Conservation (phyloP, 1,140 invertebrate genomes). For the Pseudachorutes palmiensis region DNA sequence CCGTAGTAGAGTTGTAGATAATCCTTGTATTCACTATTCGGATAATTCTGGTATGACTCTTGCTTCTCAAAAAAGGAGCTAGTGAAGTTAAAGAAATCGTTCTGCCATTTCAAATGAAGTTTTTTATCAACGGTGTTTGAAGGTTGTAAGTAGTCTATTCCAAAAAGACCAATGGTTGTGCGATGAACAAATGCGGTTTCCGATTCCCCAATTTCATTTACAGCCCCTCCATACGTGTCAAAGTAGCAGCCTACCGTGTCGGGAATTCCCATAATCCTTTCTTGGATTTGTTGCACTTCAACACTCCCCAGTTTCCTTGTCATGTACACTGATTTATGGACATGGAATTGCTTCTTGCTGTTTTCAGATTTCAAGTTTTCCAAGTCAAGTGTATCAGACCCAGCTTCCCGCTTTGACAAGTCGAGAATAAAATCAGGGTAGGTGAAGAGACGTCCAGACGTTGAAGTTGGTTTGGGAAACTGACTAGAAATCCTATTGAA, state of each 20-base stretch:
- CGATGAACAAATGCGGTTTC: not conserved
- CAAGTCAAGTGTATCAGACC: too few relatives aligned
- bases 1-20: conserved; percentile 9
- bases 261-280: not conserved
- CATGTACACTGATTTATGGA: too few relatives aligned
- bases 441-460: too few relatives aligned
- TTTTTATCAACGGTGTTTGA: not conserved
- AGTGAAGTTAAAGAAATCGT: not conserved
- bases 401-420: too few relatives aligned
- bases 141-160: not conserved
- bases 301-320: not conserved
- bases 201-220: not conserved
- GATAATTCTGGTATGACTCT: conserved; percentile 9
- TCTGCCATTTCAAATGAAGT: not conserved
- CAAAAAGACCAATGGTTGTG: not conserved
- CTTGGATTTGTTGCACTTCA: not conserved
- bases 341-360: too few relatives aligned
- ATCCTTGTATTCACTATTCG: not conserved
- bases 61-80: not conserved
- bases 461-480: too few relatives aligned
- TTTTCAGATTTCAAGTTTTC: too few relatives aligned
- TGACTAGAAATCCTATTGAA: too few relatives aligned
- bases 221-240: not conserved
- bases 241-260: not conserved
- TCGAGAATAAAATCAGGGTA: too few relatives aligned